Conservation (phyloP, 2,888 invertebrate species). For the Caenorhabditis wallacei region DNA sequence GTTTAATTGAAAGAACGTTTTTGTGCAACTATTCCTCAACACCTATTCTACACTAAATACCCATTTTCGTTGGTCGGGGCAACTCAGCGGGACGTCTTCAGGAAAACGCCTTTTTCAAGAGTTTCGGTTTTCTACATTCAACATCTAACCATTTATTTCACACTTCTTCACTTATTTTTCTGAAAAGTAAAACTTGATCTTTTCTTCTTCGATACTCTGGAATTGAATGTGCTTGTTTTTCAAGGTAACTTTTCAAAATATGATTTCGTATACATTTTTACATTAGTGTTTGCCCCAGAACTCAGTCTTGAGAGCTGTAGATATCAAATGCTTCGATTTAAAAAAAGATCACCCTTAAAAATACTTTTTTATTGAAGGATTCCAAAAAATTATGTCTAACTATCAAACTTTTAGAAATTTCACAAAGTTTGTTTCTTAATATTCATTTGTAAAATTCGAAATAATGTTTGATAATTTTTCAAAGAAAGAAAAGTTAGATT, state of each 20-base stretch:
- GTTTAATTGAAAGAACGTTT: constrained; percentile 56
- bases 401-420: too few species aligned
- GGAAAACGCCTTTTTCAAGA: constrained; percentile 40
- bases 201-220: constrained; percentile 3
- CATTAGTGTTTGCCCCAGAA: background rate
- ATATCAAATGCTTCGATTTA: too few species aligned
- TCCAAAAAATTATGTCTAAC: too few species aligned
- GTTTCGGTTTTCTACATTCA: constrained; percentile 25
- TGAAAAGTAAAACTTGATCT: constrained; percentile 41
- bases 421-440: too few species aligned
- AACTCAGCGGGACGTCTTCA: constrained; percentile 47
- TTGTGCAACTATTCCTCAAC: constrained; percentile 49
- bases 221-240: constrained; percentile 59
- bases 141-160: constrained; percentile 39
- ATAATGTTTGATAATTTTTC: background rate
- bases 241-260: constrained; percentile 54
- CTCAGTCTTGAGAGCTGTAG: too few species aligned
- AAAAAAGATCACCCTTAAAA: too few species aligned
- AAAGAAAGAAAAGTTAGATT: too few species aligned
- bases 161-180: constrained; percentile 23
- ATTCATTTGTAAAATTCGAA: too few species aligned
- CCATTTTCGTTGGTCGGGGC: constrained; percentile 15
- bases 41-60: constrained; percentile 49
- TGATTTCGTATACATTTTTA: background rate
- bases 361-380: too few species aligned